Evolutionary conservation across 2,797 vertebrate genomes (phyloP), one percentile per base, ranked within the genome.

Genomic region (Liparis tanakae): DNA sequence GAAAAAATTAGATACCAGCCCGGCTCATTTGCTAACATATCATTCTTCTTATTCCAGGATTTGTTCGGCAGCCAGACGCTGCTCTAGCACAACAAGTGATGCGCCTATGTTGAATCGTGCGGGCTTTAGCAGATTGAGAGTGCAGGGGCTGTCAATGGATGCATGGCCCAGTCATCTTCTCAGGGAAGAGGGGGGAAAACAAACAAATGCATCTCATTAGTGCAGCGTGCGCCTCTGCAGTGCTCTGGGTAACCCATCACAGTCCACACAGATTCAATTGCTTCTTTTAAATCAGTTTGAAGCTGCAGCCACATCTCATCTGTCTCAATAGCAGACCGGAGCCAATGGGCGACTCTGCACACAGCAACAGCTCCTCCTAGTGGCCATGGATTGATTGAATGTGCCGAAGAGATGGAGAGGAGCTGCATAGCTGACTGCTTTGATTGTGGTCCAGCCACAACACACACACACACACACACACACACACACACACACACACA

Each of bases 121-220:
- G 51, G 87, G 85, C 87, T 75, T 67, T 80, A 83, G 85, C 88
- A 92, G 86, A 90, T 90, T 87, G 90, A 91, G 89, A 89, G 91
- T 85, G 84, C 83, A 87, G 81, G 72, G 73, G 83, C 83, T 93
- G 91, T 91, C 91, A 90, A 91, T 90, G 90, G 91, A 91, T 86
- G 89, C 91, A 91, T 87, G 88, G 87, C 83, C 85, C 86, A 90
- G 92, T 89, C 91, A 91, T 91, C 89, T 90, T 91, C 90, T 86
- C 85, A 48, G 76, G 85, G 85, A 76, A 81, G 80, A 61, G 70
- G 74, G 70, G 79, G 56, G 76, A 48, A 57, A 72, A 90, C 86
- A 93, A 94, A 94, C 91, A 94, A 93, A 94, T 93, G 93, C 93
- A 94, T 94, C 92, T 93, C 92, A 94, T 95, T 94, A 94, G 90